These are phyloP conservation scores for Dynastes hyllus DNA, from an alignment of 2,888 invertebrate species.

Conservation along the genomic window DNA sequence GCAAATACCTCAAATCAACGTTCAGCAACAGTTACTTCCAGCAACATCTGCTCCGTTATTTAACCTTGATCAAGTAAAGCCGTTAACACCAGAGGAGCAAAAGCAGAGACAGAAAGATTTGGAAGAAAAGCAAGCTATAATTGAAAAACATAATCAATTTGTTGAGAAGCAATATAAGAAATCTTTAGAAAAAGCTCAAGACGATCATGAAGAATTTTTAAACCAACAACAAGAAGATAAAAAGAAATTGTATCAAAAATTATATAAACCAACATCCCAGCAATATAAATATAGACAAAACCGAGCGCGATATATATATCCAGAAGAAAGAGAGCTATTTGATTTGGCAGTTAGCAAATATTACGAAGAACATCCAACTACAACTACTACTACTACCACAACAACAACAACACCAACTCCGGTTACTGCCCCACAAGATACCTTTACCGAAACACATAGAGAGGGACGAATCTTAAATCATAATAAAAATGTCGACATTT, in stretches of 20 bases:
- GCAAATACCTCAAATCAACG: constrained; percentile 67
- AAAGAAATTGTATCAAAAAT: constrained; percentile 71
- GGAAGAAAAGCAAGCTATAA: constrained; percentile 81
- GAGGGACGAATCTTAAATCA: constrained; percentile 65
- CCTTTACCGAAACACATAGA: constrained; percentile 57
- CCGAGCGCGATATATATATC: constrained; percentile 73
- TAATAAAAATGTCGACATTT: constrained; percentile 64
- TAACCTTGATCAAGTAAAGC: constrained; percentile 58
- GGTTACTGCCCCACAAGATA: constrained; percentile 59
- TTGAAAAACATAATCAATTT: constrained; percentile 84
- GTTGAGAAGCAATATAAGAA: constrained; percentile 87
- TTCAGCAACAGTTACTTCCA: constrained; percentile 69
- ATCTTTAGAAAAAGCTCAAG: constrained; percentile 83
- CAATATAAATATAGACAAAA: constrained; percentile 63
- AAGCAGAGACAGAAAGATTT: constrained; percentile 80
- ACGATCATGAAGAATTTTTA: constrained; percentile 81
- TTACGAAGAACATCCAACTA: constrained; percentile 80
- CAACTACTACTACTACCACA: constrained; percentile 78
- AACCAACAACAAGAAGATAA: constrained; percentile 81
- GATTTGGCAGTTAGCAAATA: constrained; percentile 79
- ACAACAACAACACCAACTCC: constrained; percentile 53
- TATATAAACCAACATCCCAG: constrained; percentile 66
- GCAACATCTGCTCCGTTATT: constrained; percentile 67
- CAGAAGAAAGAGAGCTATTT: constrained; percentile 79
- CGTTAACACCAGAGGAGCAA: constrained; percentile 71